Conservation (phyloP, 1,140 invertebrate species). For the Drosophila murphyi region DNA sequence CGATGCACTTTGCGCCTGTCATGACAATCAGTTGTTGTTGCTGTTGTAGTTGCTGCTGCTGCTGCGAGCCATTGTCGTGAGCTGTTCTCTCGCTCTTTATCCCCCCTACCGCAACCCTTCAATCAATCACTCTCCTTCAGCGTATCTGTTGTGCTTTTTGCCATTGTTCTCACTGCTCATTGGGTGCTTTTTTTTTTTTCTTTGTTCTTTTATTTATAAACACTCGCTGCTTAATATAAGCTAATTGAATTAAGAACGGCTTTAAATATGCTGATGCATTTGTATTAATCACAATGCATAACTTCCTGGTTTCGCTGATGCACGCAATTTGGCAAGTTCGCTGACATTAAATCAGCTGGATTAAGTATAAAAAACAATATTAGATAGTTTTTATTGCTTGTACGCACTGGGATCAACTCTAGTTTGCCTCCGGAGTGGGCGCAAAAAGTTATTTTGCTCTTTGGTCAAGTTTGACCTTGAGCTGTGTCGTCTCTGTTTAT, state of each 20-base stretch:
- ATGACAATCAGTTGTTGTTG: conserved; percentile 37
- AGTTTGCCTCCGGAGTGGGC: not conserved
- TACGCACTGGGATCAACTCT: not conserved
- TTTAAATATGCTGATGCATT: conserved; percentile 30
- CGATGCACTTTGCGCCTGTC: conserved; percentile 33
- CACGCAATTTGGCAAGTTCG: conserved; percentile 20
- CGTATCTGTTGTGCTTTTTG: conserved; percentile 18
- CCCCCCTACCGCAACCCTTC: not conserved
- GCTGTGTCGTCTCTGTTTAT: conserved; percentile 52
- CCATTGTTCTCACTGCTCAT: conserved; percentile 62
- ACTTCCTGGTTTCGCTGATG: conserved; percentile 30
- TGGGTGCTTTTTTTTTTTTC: conserved; percentile 47
- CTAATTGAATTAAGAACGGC: conserved; percentile 72
- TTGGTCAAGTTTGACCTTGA: conserved; percentile 58
- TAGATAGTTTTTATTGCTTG: not conserved
- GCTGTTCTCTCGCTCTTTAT: not conserved
- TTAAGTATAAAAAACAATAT: not conserved
- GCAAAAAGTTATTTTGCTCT: not conserved
- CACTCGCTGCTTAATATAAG: conserved; percentile 19
- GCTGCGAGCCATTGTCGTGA: conserved; percentile 28
- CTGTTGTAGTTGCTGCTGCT: conserved; percentile 6
- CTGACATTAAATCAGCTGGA: conserved; percentile 24
- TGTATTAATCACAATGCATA: conserved; percentile 30
- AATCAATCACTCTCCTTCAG: conserved; percentile 24
- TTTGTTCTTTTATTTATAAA: conserved; percentile 76